Evolutionary conservation across 2,888 invertebrate species (phyloP), one percentile per base, ranked within the genome.

Genomic region (Argyresthia goedartella): DNA sequence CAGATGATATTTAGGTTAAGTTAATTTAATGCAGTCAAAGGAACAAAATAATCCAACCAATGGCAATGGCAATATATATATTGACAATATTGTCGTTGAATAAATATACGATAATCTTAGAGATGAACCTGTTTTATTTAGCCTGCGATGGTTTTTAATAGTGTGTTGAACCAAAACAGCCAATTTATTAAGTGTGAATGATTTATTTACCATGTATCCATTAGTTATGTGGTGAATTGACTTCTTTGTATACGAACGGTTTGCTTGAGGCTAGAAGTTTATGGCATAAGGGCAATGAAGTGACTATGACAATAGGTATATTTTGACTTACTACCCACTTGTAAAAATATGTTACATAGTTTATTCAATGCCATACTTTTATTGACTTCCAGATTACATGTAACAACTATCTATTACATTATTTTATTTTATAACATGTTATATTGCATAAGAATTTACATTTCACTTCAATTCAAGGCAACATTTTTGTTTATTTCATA

Each of bases 91-190:
- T 36, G 34, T 48, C 36, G 67, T 78, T 79, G 68, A 80, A 79
- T 78, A 77, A 77, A 79, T 77, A 75, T 71, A 59, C 25, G 25
- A 59, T 71, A 48, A 63, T 67, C 69, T 66, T 69, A 71, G 71
- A 66, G 75, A 67, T 64, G 61, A 69, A 67, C 63, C 62, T 66
- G 66, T 71, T 70, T 69, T 64, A 69, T 66, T 69, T 66, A 65
- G 66, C 66, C 65, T 65, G 64, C 61, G 63, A 65, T 66, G 54
- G 36, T 11, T 36, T 11, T 36, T 15, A 14, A 43, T 16, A 48
- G 48, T 14, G 6, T 34, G 34, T 36, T 13, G 35, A 13, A 13
- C 14, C 35, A 48, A 35, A 35, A 10, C 25, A 25, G 25, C 25
- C n/a, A n/a, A n/a, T n/a, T n/a, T n/a, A n/a, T n/a, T 11, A 39